These are phyloP conservation scores for Dolichoris vasculosae DNA, from an alignment of 1,140 invertebrate genomes.

Conservation along the genomic window DNA sequence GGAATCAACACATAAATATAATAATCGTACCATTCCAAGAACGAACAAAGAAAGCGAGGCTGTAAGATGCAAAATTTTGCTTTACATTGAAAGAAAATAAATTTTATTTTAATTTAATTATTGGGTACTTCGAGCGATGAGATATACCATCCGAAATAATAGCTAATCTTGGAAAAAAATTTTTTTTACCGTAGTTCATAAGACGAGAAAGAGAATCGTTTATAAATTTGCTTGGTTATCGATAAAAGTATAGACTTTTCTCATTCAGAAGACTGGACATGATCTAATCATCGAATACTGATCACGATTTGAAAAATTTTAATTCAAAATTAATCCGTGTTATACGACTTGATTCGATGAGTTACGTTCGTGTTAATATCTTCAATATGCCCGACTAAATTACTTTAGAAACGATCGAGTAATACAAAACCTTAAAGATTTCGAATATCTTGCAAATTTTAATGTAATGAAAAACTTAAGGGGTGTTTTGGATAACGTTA, in stretches of 20 bases:
- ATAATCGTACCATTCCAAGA: background rate
- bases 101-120: no score
- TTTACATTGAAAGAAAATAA: background rate
- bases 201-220: background rate
- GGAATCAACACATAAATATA: background rate
- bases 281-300: background rate
- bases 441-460: no score
- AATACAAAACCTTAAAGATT: no score
- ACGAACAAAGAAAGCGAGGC: background rate
- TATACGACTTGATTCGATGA: background rate
- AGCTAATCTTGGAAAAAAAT: no score
- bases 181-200: background rate
- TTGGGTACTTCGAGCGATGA: no score
- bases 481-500: no score
- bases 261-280: background rate
- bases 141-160: no score
- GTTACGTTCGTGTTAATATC: background rate
- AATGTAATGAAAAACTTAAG: no score
- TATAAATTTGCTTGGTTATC: background rate
- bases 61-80: background rate
- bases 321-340: background rate
- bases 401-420: no score
- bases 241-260: background rate
- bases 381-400: no score
- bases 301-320: background rate